These are phyloP conservation scores for Philotrypesis tridentata DNA, from an alignment of 1,140 invertebrate species.

Conservation along the genomic window DNA sequence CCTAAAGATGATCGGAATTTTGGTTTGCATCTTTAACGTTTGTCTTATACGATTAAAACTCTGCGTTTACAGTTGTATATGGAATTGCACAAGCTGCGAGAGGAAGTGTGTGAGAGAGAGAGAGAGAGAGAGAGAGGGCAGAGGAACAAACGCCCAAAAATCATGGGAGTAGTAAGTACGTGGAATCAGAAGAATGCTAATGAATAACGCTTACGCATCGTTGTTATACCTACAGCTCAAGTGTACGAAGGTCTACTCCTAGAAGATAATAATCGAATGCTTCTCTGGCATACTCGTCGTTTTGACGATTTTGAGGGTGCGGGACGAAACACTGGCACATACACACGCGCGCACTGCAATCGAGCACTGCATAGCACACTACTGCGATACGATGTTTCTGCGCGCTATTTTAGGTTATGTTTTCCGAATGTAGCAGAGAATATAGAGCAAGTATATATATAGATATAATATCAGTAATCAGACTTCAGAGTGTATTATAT, in stretches of 20 bases:
- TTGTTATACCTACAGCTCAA: neutral
- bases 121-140: neutral
- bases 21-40: neutral
- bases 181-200: neutral
- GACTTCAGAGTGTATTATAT: no score
- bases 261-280: neutral
- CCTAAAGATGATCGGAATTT: neutral
- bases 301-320: neutral
- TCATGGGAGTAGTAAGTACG: neutral
- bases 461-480: no score
- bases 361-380: neutral
- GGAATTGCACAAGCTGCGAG: neutral
- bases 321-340: neutral
- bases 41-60: neutral
- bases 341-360: neutral
- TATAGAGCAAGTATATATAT: neutral
- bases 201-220: neutral
- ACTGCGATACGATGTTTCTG: neutral
- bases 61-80: neutral
- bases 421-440: neutral
- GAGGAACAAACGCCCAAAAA: conserved; percentile 23
- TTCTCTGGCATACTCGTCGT: neutral
- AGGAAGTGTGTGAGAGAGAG: neutral
- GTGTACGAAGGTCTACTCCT: neutral
- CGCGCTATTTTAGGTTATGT: conserved; percentile 41